phyloP scores from a whole-genome alignment of 2,888 invertebrate genomes.

The Tipula confusa region DNA sequence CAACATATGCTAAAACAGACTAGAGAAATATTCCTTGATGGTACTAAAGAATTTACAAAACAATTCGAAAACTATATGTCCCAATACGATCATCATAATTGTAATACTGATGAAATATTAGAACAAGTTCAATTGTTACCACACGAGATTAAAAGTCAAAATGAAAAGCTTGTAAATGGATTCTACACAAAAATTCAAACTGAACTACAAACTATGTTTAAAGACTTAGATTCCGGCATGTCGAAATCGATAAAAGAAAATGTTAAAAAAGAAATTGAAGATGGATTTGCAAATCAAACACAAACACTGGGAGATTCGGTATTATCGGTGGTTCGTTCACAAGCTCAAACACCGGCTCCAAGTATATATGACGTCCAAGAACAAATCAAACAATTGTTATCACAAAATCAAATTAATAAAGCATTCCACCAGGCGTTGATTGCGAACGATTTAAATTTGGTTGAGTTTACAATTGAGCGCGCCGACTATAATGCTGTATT shows the following conservation, averaged over 20 bases:
- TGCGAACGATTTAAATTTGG: slow-evolving; percentile 81
- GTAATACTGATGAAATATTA: slow-evolving; percentile 45
- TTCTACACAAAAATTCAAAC: slow-evolving; percentile 40
- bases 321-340: slow-evolving; percentile 59
- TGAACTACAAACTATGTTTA: slow-evolving; percentile 47
- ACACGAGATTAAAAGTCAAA: slow-evolving; percentile 38
- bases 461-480: slow-evolving; percentile 80
- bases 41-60: slow-evolving; percentile 75
- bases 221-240: slow-evolving; percentile 44
- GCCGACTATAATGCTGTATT: slow-evolving; percentile 78
- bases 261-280: slow-evolving; percentile 46
- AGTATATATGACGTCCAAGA: slow-evolving; percentile 57
- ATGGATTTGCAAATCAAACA: slow-evolving; percentile 58
- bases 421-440: slow-evolving; percentile 88
- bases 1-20: slow-evolving; percentile 84
- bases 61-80: slow-evolving; percentile 52
- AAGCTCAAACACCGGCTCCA: slow-evolving; percentile 71
- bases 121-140: slow-evolving; percentile 44
- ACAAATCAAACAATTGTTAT: slow-evolving; percentile 64
- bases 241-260: slow-evolving; percentile 46
- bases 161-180: slow-evolving; percentile 30
- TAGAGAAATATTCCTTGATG: slow-evolving; percentile 79
- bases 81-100: slow-evolving; percentile 48
- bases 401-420: slow-evolving; percentile 71
- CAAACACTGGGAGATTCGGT: slow-evolving; percentile 57